Base-by-base conservation (phyloP, 2,888 invertebrate species). In the Yponomeuta sedellus region DNA sequence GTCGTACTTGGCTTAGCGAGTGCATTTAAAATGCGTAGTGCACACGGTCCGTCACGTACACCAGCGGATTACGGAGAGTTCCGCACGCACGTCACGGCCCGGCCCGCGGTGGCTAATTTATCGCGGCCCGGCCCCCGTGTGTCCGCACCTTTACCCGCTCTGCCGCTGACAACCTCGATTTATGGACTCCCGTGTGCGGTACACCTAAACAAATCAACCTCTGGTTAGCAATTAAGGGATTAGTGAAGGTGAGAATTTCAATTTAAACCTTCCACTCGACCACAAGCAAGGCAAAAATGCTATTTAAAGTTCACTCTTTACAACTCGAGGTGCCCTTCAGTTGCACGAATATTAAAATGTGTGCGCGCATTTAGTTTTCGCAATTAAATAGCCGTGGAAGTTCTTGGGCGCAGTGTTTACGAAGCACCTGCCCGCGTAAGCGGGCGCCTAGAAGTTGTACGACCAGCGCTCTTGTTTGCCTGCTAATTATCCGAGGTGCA, bases 341-440 rank as follows among this genome's bases (percentile, higher is more conserved):
- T 34, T 34, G 34, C 3, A 57, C 20, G 10, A 19, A 10, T 57
- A 57, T 57, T 57, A 20, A 57, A 57, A 20, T 57, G 20, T 57
- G n/a, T 22, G 25, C 22, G n/a, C 59, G 25, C 20, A 39, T 64
- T 63, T 64, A 61, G 34, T 28, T 81, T 80, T 80, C 81, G 87
- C 88, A 89, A 90, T 91, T 88, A 89, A 90, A 90, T 88, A 87
- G 86, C 86, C 88, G 90, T 88, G 88, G 88, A 91, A 91, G 80
- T 91, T 89, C 88, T 88, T 88, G 88, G 88, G 85, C 25, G 85
- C 81, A 76, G 79, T 89, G 85, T 90, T 90, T 89, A 88, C 83
- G 75, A 82, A 87, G 86, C 85, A 89, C 90, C 90, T 89, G 88
- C 86, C 83, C 77, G 61, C 84, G 85, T 78, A 16, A 52, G 16